Base-by-base conservation (phyloP, 2,888 invertebrate genomes). In the Dione vanillae region DNA sequence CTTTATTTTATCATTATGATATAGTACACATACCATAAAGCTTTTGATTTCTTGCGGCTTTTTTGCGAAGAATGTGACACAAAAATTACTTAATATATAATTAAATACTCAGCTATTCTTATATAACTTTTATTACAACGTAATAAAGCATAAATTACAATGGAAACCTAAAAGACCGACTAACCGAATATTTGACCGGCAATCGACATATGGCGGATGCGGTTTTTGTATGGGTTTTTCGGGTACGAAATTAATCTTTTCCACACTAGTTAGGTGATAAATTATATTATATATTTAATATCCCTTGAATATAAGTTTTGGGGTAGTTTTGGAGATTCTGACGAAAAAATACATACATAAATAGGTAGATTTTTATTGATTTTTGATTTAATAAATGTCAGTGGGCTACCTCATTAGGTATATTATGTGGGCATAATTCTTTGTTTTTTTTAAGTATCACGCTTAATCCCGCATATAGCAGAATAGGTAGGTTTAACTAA, bases 131-230 rank as follows among this genome's bases (percentile, higher is more conserved):
- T 64, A 37, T 12, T 19, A 0, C 16, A 19, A 40, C 1, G 1
- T 0, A 14, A 49, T 47, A 64, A 40, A 19, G 64, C 40, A 12
- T 37, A 37, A 40, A 49, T 40, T 51, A 2, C 19, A 35, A 49
- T 19, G 40, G 10, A 59, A 43, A 10, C 16, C 2, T n/a, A 56
- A 43, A 16, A 49, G 27, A 47, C 43, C 27, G 40, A 45, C 47
- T 62, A 61, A 47, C 43, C 54, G 35, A 62, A 66, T 43, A 86
- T 84, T 82, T 75, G 83, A 83, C 79, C 78, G 65, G 49, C 56
- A 70, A 61, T 77, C 77, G 74, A 78, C 88, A 89, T 84, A 84
- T 87, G 89, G 87, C 83, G 81, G 81, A 82, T 81, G 77, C 72
- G 58, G 82, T 84, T 85, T 86, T 89, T 89, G 81, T 80, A 78